Percentiles rank a stretch among this genome's conserved stretches.
These are phyloP conservation scores for Forbesichthys papilliferus DNA, from an alignment of 2,113 vertebrate species.

Conservation along the genomic window DNA sequence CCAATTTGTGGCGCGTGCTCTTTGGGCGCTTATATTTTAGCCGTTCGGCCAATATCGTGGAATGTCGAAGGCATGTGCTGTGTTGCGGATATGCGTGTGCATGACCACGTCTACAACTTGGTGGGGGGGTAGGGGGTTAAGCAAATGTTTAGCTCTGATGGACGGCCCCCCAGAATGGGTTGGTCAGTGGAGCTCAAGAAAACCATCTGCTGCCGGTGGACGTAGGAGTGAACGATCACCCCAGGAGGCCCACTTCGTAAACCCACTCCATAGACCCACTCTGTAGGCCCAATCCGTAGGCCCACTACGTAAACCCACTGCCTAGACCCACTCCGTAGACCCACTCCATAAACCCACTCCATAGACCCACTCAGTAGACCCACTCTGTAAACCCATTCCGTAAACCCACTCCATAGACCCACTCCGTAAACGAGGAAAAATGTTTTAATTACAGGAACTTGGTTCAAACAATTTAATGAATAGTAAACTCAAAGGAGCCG, in stretches of 20 bases:
- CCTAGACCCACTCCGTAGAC: conserved; percentile 84
- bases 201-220: conserved; percentile 93
- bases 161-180: conserved; percentile 78
- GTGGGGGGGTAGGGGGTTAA: conserved; percentile 65
- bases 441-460: conserved; percentile 99
- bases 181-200: conserved; percentile 75
- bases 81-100: neutral
- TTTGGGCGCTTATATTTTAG: conserved; percentile 80
- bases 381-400: conserved; percentile 72
- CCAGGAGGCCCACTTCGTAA: conserved; percentile 83
- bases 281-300: conserved; percentile 77
- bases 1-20: conserved; percentile 91
- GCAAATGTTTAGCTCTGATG: conserved; percentile 84
- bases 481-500: conserved; percentile 20
- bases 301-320: neutral
- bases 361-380: conserved; percentile 86
- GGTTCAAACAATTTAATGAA: conserved; percentile 94
- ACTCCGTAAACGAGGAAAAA: conserved; percentile 90
- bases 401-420: conserved; percentile 83
- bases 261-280: conserved; percentile 78
- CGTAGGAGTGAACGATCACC: conserved; percentile 74
- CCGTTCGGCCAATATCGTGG: neutral
- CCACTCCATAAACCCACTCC: conserved; percentile 75
- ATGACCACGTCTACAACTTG: neutral
- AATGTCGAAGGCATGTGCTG: too few relatives aligned